Evolutionary conservation across 2,113 vertebrate genomes (phyloP).

Genomic region (Hippolais icterina): DNA sequence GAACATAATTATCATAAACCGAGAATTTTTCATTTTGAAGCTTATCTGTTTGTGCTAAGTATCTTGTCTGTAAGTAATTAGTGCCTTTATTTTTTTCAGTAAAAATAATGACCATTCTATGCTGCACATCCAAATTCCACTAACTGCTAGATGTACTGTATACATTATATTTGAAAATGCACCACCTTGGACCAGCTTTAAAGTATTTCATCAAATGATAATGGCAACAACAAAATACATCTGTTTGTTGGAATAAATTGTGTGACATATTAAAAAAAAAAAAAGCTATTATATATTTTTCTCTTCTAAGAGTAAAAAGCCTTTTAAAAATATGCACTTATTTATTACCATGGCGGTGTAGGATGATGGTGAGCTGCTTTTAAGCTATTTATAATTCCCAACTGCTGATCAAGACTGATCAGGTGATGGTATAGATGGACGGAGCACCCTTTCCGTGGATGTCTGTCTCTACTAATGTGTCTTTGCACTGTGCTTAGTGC

Average conservation of each 20-base stretch:
- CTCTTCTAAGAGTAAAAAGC: constrained; percentile 73
- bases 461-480: neutral
- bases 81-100: constrained; percentile 84
- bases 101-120: constrained; percentile 86
- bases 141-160: constrained; percentile 80
- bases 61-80: constrained; percentile 88
- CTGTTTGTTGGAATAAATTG: constrained; percentile 81
- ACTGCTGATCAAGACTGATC: constrained; percentile 59
- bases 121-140: constrained; percentile 81
- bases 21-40: constrained; percentile 89
- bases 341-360: constrained; percentile 57
- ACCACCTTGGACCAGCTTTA: constrained; percentile 78
- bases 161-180: constrained; percentile 77
- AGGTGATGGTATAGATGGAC: neutral
- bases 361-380: constrained; percentile 59
- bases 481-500: neutral
- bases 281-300: constrained; percentile 71
- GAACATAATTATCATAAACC: constrained; percentile 89
- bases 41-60: constrained; percentile 89
- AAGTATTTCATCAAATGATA: constrained; percentile 80
- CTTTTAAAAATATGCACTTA: constrained; percentile 67
- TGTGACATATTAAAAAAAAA: constrained; percentile 57
- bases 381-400: constrained; percentile 63
- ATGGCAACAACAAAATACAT: constrained; percentile 78
- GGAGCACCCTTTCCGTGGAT: neutral